These are phyloP conservation scores for Denticeps clupeoides DNA, from an alignment of 2,797 vertebrate genomes.

Conservation along the genomic window DNA sequence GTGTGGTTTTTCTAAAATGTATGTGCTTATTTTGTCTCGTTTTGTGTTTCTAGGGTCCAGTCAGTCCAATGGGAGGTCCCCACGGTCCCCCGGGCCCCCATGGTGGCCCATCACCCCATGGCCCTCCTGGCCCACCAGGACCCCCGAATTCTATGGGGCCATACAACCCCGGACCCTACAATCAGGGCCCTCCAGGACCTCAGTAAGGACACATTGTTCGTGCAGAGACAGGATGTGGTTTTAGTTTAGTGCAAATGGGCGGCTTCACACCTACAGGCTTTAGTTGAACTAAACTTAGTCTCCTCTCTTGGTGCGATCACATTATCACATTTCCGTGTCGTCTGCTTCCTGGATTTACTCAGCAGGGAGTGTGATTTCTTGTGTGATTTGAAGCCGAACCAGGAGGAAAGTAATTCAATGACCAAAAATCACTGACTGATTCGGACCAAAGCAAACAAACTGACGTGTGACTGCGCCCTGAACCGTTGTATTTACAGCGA, in stretches of 20 bases:
- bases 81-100: constrained; percentile 92
- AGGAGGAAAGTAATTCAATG: no score
- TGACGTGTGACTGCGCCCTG: no score
- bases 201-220: constrained; percentile 67
- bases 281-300: no score
- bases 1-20: background rate
- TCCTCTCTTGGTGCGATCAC: no score
- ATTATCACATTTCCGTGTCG: background rate
- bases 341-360: background rate
- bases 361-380: no score
- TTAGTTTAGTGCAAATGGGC: no score
- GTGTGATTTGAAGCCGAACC: no score
- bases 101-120: constrained; percentile 89
- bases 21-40: background rate
- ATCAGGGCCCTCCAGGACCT: constrained; percentile 91
- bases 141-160: constrained; percentile 94
- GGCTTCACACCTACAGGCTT: no score
- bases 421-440: no score
- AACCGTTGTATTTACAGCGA: no score
- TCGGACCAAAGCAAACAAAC: no score
- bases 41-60: constrained; percentile 69
- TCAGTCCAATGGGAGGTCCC: constrained; percentile 88
- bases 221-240: no score
- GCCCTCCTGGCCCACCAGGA: constrained; percentile 88
- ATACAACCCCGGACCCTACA: constrained; percentile 93